phyloP scores from a whole-genome alignment of 2,888 invertebrate genomes.

The Drosophila robusta region DNA sequence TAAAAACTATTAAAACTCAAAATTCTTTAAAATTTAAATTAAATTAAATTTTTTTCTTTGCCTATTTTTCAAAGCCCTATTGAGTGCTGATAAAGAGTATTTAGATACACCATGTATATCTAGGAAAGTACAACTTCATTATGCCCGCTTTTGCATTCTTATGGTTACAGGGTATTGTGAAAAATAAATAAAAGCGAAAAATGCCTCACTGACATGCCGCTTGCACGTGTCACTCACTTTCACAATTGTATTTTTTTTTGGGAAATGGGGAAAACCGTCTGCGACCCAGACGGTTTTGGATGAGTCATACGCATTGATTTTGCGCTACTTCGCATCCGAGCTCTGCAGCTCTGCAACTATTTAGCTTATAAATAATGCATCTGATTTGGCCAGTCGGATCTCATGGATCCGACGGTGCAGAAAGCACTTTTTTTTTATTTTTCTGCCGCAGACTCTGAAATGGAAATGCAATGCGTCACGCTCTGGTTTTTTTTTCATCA shows the following conservation, averaged over 20 bases:
- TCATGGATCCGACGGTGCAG: conserved; percentile 24
- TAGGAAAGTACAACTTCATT: not conserved
- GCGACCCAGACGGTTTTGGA: conserved; percentile 17
- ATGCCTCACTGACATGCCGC: conserved; percentile 8
- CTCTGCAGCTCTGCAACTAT: conserved; percentile 7
- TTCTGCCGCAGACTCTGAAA: conserved; percentile 27
- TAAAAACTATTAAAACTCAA: too few species aligned
- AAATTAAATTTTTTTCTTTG: too few species aligned
- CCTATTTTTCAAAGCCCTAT: too few species aligned
- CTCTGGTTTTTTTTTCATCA: conserved; percentile 49
- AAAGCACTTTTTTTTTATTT: conserved; percentile 47
- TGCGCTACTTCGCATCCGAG: not conserved
- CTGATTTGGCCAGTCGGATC: not conserved
- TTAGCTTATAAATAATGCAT: conserved; percentile 50
- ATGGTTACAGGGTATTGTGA: conserved; percentile 7
- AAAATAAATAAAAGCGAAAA: conserved; percentile 19
- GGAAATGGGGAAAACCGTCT: conserved; percentile 36
- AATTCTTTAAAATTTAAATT: too few species aligned
- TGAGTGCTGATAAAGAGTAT: too few species aligned
- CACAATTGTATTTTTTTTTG: conserved; percentile 48
- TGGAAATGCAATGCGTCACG: conserved; percentile 70
- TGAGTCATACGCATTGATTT: conserved; percentile 45
- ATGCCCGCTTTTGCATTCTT: not conserved
- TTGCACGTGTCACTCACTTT: conserved; percentile 76
- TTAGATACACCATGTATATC: too few species aligned